Evolutionary conservation across 2,888 invertebrate genomes (phyloP).

Genomic region (Tromatobia lineatoria): DNA sequence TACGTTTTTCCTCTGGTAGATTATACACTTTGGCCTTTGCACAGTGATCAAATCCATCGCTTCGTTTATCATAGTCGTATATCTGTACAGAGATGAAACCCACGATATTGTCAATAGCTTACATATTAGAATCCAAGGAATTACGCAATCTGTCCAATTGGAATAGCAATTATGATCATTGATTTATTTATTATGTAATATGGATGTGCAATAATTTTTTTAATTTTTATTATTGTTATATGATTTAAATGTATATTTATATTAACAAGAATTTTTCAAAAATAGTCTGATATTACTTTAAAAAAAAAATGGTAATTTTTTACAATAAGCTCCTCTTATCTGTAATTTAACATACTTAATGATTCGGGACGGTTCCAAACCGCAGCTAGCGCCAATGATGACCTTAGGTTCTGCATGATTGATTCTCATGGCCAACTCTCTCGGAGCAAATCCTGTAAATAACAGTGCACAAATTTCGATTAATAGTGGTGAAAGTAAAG

Average conservation of each 20-base stretch:
- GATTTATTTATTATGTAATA: too few relatives aligned
- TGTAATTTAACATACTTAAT: constrained; percentile 87
- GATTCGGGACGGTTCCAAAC: constrained; percentile 94
- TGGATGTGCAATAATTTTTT: too few relatives aligned
- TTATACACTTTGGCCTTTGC: constrained; percentile 93
- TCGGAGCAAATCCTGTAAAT: constrained; percentile 93
- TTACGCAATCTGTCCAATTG: too few relatives aligned
- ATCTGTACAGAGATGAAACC: constrained; percentile 83
- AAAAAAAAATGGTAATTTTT: neutral
- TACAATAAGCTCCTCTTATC: neutral
- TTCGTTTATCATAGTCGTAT: constrained; percentile 93
- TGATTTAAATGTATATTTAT: neutral
- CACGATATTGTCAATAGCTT: too few relatives aligned
- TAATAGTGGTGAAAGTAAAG: too few relatives aligned
- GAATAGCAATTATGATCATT: too few relatives aligned
- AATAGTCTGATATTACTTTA: too few relatives aligned
- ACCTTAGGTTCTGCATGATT: constrained; percentile 96
- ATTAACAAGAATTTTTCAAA: too few relatives aligned
- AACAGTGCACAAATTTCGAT: neutral
- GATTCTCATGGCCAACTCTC: constrained; percentile 94
- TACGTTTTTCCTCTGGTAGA: constrained; percentile 92
- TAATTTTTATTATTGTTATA: neutral
- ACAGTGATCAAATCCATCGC: constrained; percentile 90
- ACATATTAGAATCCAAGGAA: too few relatives aligned
- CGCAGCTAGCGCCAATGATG: constrained; percentile 96